Conservation (phyloP, 2,797 vertebrate species). For the Enteromius mattozi region DNA sequence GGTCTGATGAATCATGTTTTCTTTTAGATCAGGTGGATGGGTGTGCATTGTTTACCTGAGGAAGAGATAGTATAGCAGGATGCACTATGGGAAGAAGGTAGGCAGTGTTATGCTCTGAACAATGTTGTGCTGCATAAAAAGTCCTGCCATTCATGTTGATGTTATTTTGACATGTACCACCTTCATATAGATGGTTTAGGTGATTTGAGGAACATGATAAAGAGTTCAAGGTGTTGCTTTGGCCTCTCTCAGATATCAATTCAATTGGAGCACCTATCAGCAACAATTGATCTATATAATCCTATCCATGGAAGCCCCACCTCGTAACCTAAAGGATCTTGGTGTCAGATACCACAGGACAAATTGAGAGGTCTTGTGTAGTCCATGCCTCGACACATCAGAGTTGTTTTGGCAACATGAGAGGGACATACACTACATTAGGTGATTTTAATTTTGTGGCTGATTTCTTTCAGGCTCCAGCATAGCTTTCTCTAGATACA, state of each 20-base stretch:
- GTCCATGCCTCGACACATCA: not conserved
- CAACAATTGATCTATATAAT: not conserved
- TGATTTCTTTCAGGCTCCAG: slow-evolving; percentile 2
- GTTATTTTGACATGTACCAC: not conserved
- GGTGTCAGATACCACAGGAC: not conserved
- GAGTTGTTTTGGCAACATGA: not conserved
- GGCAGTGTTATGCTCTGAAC: not conserved
- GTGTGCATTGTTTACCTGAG: not conserved
- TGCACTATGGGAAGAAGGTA: too few relatives aligned
- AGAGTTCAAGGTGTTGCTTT: not conserved
- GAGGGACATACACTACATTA: not conserved
- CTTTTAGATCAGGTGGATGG: not conserved
- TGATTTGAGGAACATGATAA: not conserved
- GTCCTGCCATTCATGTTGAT: not conserved
- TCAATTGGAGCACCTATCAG: not conserved
- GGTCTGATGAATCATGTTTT: too few relatives aligned
- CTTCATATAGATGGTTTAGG: not conserved
- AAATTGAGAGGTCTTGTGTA: not conserved
- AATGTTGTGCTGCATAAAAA: not conserved
- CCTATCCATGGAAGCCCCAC: not conserved
- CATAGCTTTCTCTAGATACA: not conserved
- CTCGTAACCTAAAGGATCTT: not conserved
- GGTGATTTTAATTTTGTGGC: not conserved
- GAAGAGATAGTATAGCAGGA: not conserved
- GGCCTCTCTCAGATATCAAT: not conserved